Evolutionary conservation across 2,888 invertebrate species (phyloP), one percentile per base, ranked within the genome.

Genomic region (Pyrrhia umbra): DNA sequence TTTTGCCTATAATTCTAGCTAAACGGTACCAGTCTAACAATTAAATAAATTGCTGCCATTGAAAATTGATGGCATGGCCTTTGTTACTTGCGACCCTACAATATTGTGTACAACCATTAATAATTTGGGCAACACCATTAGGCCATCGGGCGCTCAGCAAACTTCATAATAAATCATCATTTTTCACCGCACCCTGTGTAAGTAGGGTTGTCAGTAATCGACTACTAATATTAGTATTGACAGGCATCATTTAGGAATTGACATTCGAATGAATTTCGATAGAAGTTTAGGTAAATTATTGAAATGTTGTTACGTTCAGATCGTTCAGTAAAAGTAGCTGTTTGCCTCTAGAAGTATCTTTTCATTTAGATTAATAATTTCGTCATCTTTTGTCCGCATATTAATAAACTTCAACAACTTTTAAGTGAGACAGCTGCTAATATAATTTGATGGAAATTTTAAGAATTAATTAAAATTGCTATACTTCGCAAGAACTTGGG

Each of bases 141-240:
- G 75, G 66, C 57, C 65, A 66, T 49, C 30, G 64, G 64, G 39
- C 37, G 64, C 46, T 69, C 67, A 58, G 56, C 49, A 49, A 73
- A 81, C 78, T 84, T 81, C 61, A 78, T 83, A 77, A 85, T 86
- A 85, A 86, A 86, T 88, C 87, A 87, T 86, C 67, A 83, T 86
- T 85, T 86, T 84, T 85, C 74, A 77, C 68, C 57, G 39, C 54
- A 37, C 52, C 61, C 54, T 50, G 43, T 45, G 20, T 56, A 54
- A 55, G 25, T 64, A 59, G 64, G 62, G 63, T 50, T 70, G 58
- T 42, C 51, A 18, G 18, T 18, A 49, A 25, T 39, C 10, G n/a
- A 25, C 15, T 23, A 34, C 16, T 4, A 25, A 50, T 50, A 43
- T 63, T 45, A 2, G 16, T 64, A 51, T 56, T 68, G 51, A 54